Evolutionary conservation across 1,140 invertebrate species (phyloP), one percentile per base, ranked within the genome.

Genomic region (Philotrypesis tridentata): DNA sequence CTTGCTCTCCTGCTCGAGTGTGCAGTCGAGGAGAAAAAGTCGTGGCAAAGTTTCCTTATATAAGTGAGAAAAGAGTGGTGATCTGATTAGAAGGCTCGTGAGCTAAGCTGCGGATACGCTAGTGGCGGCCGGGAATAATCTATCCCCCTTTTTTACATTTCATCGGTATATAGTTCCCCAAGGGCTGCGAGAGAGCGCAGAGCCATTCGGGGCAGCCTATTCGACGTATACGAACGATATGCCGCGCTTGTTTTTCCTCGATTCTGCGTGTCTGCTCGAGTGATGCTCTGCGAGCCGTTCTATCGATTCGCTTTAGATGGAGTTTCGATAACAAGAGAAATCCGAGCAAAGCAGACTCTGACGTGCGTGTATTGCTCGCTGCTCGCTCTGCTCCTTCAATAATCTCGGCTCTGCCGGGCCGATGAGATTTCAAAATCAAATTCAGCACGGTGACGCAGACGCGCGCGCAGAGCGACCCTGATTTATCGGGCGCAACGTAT

Each of bases 281-380:
- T 55, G 48, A 55, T 55, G n/a, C 48, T 3, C 48, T n/a, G 7
- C 48, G 48, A 43, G 5, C 40, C 21, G 48, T 21, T 55, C 48
- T 78, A 78, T 80, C 74, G 82, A 85, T 80, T 85, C 61, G 73
- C 67, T 85, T 83, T 11, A 21, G 67, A 76, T 55, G n/a, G 21
- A 31, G 37, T 63, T 37, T 23, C 76, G 61, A 67, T 78, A 78
- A n/a, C 27, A 78, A 40, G 9, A 40, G 27, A 43, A 78, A 78
- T 78, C 63, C 76, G 31, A 65, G 12, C 48, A 78, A 78, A 78
- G 67, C 33, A 68, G 68, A 68, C 63, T 68, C 25, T 9, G 25
- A 1, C 48, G 21, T n/a, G 21, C n/a, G 33, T 55, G 17, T 55
- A 55, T 17, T n/a, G n/a, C n/a, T n/a, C n/a, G n/a, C n/a, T n/a